Evolutionary conservation across 2,797 vertebrate species (phyloP), one percentile per base, ranked within the genome.

Genomic region (Poeciliopsis turneri): DNA sequence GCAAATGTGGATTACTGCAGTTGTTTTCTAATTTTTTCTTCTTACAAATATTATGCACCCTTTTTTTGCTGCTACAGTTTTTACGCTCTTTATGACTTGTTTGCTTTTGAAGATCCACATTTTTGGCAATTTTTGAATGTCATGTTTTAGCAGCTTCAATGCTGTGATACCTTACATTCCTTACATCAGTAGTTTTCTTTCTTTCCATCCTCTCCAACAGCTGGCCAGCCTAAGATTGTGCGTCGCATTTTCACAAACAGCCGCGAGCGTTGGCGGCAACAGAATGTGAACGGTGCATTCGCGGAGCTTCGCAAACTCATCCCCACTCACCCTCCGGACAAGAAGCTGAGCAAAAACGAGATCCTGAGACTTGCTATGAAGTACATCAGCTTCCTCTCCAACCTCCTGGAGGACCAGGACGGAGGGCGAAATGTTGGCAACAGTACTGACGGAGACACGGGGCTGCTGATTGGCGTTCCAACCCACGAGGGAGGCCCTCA

Each of bases 241-340:
- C 96, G 97, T 0, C 96, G 97, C 59, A 98, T 98, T 90, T 98
- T 98, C 91, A 98, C 97, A 72, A 98, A 98, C 83, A 98, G 94
- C 74, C 94, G 94, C 5, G 94, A 95, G 84, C 94, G 94, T 12
- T 95, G 94, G 94, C 92, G 94, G 76, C 94, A 95, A 86, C 94
- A 95, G 87, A 95, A 95, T 45, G 94, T 95, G 18, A 95, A 95
- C 25, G 94, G 94, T 49, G 94, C 94, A 0, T 95, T 95, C 47
- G 90, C 94, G 0, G 94, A 95, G 87, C 94, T 95, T 47, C 94
- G 94, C 33, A 95, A 95, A 84, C 94, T 95, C 88, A 94, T 95
- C 85, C 94, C 94, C 75, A 95, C 94, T 75, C 94, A 95, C 86
- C 94, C 94, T 39, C 94, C 94, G 0, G 94, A 95, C 90, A 95